These are phyloP conservation scores for Mellilla xanthometata DNA, from an alignment of 2,888 invertebrate species.

Conservation along the genomic window DNA sequence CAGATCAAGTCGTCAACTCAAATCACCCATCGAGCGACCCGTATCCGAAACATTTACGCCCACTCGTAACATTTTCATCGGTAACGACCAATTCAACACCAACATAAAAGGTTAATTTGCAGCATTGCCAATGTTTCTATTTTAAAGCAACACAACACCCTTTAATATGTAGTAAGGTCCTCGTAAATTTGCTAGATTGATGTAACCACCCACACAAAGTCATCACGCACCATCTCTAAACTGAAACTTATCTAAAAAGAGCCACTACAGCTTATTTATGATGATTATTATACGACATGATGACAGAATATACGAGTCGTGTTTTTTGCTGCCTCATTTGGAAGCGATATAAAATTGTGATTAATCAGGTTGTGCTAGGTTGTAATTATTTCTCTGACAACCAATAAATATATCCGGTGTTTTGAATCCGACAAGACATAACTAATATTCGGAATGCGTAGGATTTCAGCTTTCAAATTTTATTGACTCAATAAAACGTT, in stretches of 20 bases:
- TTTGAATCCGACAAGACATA: conserved; percentile 31
- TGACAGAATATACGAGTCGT: conserved; percentile 40
- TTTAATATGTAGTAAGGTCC: not conserved
- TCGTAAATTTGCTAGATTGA: no score
- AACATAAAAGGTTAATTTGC: not conserved
- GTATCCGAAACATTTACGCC: conserved; percentile 15
- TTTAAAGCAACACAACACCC: not conserved
- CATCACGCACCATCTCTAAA: conserved; percentile 30
- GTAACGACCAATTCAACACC: conserved; percentile 2
- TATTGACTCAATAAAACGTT: conserved; percentile 46
- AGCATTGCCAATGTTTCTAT: conserved; percentile 1
- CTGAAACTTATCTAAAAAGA: conserved; percentile 34
- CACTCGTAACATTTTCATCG: not conserved
- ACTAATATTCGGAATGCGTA: conserved; percentile 41
- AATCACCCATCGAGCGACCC: not conserved
- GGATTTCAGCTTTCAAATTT: conserved; percentile 49
- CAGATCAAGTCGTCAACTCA: not conserved
- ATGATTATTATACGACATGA: conserved; percentile 38
- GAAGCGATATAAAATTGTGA: conserved; percentile 39
- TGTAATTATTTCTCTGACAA: conserved; percentile 43
- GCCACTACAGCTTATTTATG: conserved; percentile 43
- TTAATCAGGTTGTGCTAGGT: conserved; percentile 36
- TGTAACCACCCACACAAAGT: conserved; percentile 29
- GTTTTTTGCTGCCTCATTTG: conserved; percentile 29
- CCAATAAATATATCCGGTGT: conserved; percentile 50